A percentile compares a stretch with the other conserved stretches of the same genome.
Conservation (phyloP, 2,797 vertebrate species). For the Brachyalestes nurse region DNA sequence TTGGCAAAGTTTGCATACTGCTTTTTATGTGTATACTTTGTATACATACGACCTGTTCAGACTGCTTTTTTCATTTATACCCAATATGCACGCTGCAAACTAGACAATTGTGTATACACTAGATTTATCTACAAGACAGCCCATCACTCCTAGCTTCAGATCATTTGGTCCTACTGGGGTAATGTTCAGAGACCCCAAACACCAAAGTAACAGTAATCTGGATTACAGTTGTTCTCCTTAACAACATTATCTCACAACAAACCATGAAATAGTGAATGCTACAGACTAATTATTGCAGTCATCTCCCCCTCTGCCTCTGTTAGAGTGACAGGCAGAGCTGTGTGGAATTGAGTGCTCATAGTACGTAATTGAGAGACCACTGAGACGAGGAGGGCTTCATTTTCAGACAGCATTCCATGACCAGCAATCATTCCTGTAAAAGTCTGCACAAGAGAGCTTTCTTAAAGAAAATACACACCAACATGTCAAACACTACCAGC, state of each 20-base stretch:
- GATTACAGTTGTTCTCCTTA: slow-evolving; percentile 42
- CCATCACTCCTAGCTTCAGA: slow-evolving; percentile 8
- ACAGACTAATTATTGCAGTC: slow-evolving; percentile 42
- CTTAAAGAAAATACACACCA: slow-evolving; percentile 28
- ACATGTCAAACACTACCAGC: slow-evolving; percentile 47
- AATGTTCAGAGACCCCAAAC: slow-evolving; percentile 8
- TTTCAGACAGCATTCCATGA: slow-evolving; percentile 45
- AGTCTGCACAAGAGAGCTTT: slow-evolving; percentile 19
- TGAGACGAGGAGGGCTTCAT: slow-evolving; percentile 27
- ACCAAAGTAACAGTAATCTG: slow-evolving; percentile 15
- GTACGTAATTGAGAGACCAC: slow-evolving; percentile 24
- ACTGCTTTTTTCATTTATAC: too few relatives aligned
- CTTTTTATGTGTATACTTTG: not conserved
- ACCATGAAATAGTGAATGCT: slow-evolving; percentile 22
- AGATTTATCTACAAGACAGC: not conserved
- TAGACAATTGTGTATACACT: too few relatives aligned
- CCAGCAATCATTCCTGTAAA: slow-evolving; percentile 10
- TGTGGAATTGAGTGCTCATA: slow-evolving; percentile 36
- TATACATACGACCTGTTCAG: too few relatives aligned
- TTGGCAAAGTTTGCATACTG: not conserved
- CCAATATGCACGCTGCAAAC: too few relatives aligned
- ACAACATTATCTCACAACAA: slow-evolving; percentile 24
- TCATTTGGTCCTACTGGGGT: slow-evolving; percentile 18
- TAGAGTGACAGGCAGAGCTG: slow-evolving; percentile 37
- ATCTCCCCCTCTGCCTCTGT: slow-evolving; percentile 9